These are phyloP conservation scores for Calyptommatus sinebrachiatus DNA, from an alignment of 2,113 vertebrate species.

Conservation along the genomic window DNA sequence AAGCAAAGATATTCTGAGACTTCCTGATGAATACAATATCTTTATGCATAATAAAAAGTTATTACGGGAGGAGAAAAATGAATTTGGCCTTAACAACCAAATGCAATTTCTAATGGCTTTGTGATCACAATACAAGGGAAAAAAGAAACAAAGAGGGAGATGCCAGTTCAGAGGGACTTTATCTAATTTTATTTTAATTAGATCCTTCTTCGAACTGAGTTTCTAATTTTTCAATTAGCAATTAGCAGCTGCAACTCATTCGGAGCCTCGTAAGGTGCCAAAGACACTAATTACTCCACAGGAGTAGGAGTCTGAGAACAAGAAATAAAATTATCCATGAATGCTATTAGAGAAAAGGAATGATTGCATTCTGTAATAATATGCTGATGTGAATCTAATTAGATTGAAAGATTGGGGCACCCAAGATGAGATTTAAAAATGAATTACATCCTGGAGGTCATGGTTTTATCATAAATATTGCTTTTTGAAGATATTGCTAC, in stretches of 20 bases:
- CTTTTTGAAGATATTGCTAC: slow-evolving; percentile 42
- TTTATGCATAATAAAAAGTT: slow-evolving; percentile 44
- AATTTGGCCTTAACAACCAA: slow-evolving; percentile 66
- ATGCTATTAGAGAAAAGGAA: slow-evolving; percentile 83
- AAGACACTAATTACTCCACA: slow-evolving; percentile 84
- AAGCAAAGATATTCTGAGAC: neutral
- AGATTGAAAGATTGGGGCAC: slow-evolving; percentile 77
- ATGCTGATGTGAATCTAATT: slow-evolving; percentile 79
- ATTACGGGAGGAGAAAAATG: slow-evolving; percentile 50
- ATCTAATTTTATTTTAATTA: slow-evolving; percentile 96
- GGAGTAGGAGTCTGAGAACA: slow-evolving; percentile 79
- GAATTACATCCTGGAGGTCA: slow-evolving; percentile 64
- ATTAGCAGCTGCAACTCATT: slow-evolving; percentile 90
- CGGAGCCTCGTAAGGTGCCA: slow-evolving; percentile 81
- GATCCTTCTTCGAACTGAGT: slow-evolving; percentile 93
- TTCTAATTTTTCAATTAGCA: slow-evolving; percentile 99
- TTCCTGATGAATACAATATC: neutral
- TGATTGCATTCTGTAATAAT: slow-evolving; percentile 82
- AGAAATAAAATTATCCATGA: slow-evolving; percentile 82
- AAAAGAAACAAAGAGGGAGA: slow-evolving; percentile 73
- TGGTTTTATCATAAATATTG: slow-evolving; percentile 57
- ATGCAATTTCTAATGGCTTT: slow-evolving; percentile 67
- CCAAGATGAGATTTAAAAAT: slow-evolving; percentile 64
- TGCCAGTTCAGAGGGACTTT: slow-evolving; percentile 83
- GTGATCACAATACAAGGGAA: slow-evolving; percentile 56